Conservation (phyloP, 2,113 vertebrate species). For the Pristiophorus japonicus region DNA sequence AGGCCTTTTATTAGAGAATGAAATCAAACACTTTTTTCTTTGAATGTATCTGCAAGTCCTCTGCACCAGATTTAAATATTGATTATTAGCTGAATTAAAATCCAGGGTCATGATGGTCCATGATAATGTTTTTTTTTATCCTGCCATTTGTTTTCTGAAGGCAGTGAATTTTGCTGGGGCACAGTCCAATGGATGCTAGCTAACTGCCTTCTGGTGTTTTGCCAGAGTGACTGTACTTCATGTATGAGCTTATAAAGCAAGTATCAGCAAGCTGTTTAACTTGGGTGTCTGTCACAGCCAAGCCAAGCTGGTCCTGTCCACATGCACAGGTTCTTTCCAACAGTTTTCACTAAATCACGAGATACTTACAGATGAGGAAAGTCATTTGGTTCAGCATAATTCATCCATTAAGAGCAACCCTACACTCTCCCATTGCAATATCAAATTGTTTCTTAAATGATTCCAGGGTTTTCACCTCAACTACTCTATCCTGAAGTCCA, state of each 20-base stretch:
- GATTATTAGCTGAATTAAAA: background rate
- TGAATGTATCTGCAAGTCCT: background rate
- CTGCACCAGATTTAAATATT: background rate
- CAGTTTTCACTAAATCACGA: background rate
- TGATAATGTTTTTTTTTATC: background rate
- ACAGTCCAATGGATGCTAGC: background rate
- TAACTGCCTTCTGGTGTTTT: background rate
- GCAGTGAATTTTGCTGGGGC: background rate
- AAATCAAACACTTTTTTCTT: background rate
- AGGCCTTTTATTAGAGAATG: background rate
- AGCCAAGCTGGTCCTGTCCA: background rate
- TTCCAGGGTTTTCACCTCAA: background rate
- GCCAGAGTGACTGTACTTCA: background rate
- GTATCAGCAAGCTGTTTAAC: background rate
- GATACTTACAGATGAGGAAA: background rate
- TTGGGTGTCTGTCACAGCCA: background rate
- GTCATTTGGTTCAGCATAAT: background rate
- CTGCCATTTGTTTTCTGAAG: background rate
- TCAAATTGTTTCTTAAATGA: background rate
- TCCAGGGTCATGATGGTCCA: background rate
- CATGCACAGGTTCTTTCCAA: background rate
- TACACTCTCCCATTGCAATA: background rate
- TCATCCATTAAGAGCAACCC: background rate
- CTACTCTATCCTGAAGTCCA: too few species aligned
- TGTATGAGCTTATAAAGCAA: background rate